Evolutionary conservation across 2,888 invertebrate species (phyloP), one percentile per base, ranked within the genome.

Genomic region (Drosophila multiciliata): DNA sequence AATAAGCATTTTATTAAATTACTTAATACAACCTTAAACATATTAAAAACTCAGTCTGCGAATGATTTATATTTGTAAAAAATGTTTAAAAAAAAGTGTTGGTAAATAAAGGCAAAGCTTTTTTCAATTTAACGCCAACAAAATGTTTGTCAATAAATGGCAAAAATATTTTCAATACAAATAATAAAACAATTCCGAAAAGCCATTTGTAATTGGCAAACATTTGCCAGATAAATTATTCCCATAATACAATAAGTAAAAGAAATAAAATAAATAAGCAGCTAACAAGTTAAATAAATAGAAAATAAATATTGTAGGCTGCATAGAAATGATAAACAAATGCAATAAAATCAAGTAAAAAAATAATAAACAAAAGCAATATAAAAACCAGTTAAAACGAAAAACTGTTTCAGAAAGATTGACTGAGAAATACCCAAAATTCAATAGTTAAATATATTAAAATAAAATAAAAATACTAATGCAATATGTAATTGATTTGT

Each of bases 301-400:
- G 2, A n/a, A 55, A 55, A 55, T n/a, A 55, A 57, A 57, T 17
- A 17, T 32, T 57, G 5, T 1, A 2, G 12, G 38, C 54, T 38
- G 36, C 54, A 23, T 36, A n/a, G 1, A 7, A 57, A 40, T 33
- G 29, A 36, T 71, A 62, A 71, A 36, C 12, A 63, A 76, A 52
- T 52, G 35, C 5, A 11, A 11, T 7, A 11, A 45, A 29, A 23
- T 20, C 23, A n/a, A 1, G 26, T 23, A 3, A 15, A 23, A 38
- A 52, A 17, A 35, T 6, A 33, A 15, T 60, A 48, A 36, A 49
- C 26, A 68, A 23, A 53, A 49, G 32, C 7, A 32, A 2, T 1
- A 15, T 36, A 17, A 17, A 6, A 11, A 26, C 12, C 17, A 12
- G 12, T 12, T 8, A 12, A 15, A 23, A 45, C 15, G 9, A 9